phyloP scores from a whole-genome alignment of 2,113 vertebrate species.

The Pomatostomus ruficeps region DNA sequence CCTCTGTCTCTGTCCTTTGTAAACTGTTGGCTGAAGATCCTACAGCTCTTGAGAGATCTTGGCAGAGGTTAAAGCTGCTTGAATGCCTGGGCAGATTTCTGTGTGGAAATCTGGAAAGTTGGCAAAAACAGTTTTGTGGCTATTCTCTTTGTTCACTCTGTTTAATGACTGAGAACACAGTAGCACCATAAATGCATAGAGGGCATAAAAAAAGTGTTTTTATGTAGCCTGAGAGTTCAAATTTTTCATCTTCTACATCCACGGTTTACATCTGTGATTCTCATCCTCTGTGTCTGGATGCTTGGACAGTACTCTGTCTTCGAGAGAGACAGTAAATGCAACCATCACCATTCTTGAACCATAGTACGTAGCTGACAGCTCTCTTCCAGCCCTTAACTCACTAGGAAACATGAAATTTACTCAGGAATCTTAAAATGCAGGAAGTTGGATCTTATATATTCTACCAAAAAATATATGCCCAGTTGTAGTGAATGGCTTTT shows the following conservation, averaged over 20 bases:
- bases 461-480: not conserved
- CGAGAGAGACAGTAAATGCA: not conserved
- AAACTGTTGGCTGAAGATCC: conserved; percentile 12
- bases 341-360: not conserved
- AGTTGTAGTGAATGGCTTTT: not conserved
- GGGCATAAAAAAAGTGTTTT: not conserved
- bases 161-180: not conserved
- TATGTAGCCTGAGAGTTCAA: not conserved
- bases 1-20: not conserved
- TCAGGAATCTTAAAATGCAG: not conserved
- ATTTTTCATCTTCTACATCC: not conserved
- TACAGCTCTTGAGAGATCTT: not conserved
- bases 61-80: conserved; percentile 40
- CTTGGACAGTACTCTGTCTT: not conserved
- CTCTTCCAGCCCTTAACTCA: not conserved
- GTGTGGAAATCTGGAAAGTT: conserved; percentile 2
- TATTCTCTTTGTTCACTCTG: not conserved
- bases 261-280: not conserved
- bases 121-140: not conserved
- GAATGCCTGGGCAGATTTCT: not conserved
- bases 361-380: not conserved
- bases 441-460: not conserved
- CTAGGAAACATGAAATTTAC: not conserved
- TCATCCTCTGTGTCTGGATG: not conserved
- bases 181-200: not conserved